Percentiles rank a stretch among this genome's conserved stretches.
phyloP scores from a whole-genome alignment of 2,888 invertebrate genomes.

The Tetragonisca angustula region DNA sequence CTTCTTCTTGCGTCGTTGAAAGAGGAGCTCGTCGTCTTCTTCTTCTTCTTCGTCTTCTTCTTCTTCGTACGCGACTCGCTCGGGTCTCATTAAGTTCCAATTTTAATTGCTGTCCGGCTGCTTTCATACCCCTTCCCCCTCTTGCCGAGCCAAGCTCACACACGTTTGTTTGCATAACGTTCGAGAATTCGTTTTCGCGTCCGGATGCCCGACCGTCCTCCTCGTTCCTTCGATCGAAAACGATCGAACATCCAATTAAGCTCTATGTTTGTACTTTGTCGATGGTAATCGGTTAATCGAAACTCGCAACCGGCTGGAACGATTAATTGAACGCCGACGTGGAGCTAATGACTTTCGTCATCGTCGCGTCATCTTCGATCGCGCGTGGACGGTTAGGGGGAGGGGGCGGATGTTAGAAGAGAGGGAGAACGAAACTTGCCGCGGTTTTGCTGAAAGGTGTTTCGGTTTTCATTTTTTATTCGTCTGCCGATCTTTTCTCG shows the following conservation, averaged over 20 bases:
- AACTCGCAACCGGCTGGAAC: conserved; percentile 1
- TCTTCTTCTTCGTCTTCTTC: not conserved
- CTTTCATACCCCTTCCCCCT: not conserved
- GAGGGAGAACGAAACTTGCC: not conserved
- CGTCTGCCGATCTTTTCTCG: not conserved
- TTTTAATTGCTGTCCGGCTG: conserved; percentile 23
- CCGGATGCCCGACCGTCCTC: too few species aligned
- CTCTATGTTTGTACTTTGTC: conserved; percentile 5
- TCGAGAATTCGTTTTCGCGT: conserved; percentile 1
- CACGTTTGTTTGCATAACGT: conserved; percentile 1
- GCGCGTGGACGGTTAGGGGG: too few species aligned
- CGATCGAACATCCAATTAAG: conserved; percentile 24
- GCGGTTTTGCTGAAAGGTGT: not conserved
- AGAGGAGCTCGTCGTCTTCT: not conserved
- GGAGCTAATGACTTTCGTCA: conserved; percentile 12
- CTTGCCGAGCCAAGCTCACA: too few species aligned
- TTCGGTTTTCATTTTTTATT: not conserved
- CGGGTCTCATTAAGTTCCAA: conserved; percentile 22
- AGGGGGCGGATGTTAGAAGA: too few species aligned
- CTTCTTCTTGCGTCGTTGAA: not conserved
- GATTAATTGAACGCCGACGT: conserved; percentile 20
- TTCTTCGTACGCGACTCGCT: not conserved
- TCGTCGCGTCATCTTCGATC: conserved; percentile 16
- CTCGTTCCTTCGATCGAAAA: conserved; percentile 4
- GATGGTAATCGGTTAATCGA: conserved; percentile 27